Conservation (phyloP, 2,888 invertebrate genomes). For the Lumbricus terrestris region DNA sequence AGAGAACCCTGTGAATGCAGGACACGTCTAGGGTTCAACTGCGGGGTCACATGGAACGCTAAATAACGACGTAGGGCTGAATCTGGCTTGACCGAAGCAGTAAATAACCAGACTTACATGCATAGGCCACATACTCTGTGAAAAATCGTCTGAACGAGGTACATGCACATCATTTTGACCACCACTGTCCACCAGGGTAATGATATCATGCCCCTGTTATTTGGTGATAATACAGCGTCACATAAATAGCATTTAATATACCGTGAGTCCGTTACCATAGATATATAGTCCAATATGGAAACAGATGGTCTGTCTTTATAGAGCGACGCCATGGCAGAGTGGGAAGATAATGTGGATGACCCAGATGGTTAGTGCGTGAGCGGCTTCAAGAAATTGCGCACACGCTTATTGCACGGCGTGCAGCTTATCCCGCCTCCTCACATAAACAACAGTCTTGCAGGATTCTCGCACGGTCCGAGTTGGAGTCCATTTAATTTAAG, state of each 20-base stretch:
- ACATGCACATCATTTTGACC: background rate
- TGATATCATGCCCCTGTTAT: background rate
- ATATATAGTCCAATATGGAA: background rate
- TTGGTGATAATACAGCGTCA: background rate
- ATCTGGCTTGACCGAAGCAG: background rate
- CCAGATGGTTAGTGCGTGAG: no score
- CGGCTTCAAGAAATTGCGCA: background rate
- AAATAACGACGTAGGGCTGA: background rate
- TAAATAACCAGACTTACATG: background rate
- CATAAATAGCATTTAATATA: background rate
- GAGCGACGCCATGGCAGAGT: no score
- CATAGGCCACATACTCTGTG: background rate
- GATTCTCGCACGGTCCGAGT: background rate
- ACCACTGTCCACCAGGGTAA: background rate
- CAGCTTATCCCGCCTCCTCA: background rate
- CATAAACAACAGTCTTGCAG: background rate
- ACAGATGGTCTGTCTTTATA: background rate
- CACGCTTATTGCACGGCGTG: background rate
- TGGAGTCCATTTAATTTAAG: background rate
- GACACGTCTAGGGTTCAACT: background rate
- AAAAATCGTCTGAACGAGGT: background rate
- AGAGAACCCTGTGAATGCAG: background rate
- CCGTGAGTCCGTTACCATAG: no score
- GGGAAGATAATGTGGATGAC: background rate
- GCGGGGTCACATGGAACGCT: background rate